Conservation (phyloP, 1,140 invertebrate species). For the Papilio glaucus region DNA sequence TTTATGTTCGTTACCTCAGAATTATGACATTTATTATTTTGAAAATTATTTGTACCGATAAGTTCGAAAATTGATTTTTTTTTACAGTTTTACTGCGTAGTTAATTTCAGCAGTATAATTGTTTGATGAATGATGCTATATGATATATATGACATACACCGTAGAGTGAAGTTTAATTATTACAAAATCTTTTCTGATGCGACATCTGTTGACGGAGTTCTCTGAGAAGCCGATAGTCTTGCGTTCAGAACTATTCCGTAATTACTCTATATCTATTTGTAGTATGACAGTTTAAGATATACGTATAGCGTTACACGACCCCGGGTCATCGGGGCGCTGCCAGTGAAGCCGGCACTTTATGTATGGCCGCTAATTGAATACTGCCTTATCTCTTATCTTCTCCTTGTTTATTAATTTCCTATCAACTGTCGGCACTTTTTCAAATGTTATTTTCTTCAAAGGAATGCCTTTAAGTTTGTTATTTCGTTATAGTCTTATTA, state of each 20-base stretch:
- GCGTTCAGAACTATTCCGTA: conserved; percentile 52
- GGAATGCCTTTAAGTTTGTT: neutral
- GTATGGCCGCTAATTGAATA: conserved; percentile 68
- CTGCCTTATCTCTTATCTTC: conserved; percentile 65
- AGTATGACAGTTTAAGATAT: conserved; percentile 51
- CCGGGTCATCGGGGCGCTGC: conserved; percentile 54
- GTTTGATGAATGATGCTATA: too few relatives aligned
- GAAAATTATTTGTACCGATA: too few relatives aligned
- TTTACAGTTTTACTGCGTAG: too few relatives aligned
- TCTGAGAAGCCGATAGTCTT: neutral
- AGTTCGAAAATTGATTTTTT: too few relatives aligned
- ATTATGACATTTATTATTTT: too few relatives aligned
- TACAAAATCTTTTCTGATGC: neutral
- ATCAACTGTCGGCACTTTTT: conserved; percentile 60
- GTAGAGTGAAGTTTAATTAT: neutral
- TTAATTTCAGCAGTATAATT: too few relatives aligned
- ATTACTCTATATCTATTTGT: conserved; percentile 52
- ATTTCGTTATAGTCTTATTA: neutral
- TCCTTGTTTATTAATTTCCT: conserved; percentile 67
- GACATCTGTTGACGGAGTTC: neutral
- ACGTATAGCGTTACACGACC: conserved; percentile 47
- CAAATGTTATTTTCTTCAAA: conserved; percentile 6
- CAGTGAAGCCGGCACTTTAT: conserved; percentile 54
- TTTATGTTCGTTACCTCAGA: too few relatives aligned
- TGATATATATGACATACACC: too few relatives aligned